Conservation (phyloP, 2,888 invertebrate genomes). For the Troides oblongomaculatus region DNA sequence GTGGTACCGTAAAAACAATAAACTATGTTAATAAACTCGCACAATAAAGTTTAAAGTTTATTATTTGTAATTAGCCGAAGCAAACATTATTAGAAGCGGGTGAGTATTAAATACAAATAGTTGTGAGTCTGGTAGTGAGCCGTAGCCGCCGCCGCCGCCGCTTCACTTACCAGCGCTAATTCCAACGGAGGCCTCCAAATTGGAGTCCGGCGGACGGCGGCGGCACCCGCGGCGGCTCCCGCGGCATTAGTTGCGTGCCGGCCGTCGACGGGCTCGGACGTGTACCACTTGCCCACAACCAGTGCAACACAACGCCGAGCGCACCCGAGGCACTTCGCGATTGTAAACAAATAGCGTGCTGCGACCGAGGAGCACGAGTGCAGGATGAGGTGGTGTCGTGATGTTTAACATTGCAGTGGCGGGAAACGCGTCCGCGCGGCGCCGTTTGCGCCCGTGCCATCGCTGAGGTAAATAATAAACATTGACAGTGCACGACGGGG, state of each 20-base stretch:
- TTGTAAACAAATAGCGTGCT: constrained; percentile 24
- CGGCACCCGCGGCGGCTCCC: constrained; percentile 46
- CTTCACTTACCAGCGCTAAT: constrained; percentile 49
- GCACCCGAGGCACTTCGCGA: constrained; percentile 30
- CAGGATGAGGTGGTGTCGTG: constrained; percentile 52
- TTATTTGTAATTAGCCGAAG: background rate
- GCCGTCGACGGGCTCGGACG: constrained; percentile 58
- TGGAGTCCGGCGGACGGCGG: constrained; percentile 51
- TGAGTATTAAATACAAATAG: constrained; percentile 36
- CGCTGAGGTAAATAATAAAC: constrained; percentile 75
- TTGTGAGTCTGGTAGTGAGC: background rate
- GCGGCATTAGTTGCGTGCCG: constrained; percentile 63
- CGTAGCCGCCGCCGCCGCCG: constrained; percentile 32
- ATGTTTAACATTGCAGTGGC: constrained; percentile 50
- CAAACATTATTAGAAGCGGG: background rate
- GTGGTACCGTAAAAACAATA: too few relatives aligned
- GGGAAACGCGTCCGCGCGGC: constrained; percentile 41
- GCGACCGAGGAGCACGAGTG: constrained; percentile 28
- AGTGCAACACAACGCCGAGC: constrained; percentile 37
- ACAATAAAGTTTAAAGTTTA: too few relatives aligned
- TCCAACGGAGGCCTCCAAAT: constrained; percentile 64
- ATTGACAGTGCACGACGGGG: constrained; percentile 48
- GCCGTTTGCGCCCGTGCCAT: constrained; percentile 49
- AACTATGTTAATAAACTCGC: too few relatives aligned
- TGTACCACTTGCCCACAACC: constrained; percentile 46